Percentiles rank a stretch among this genome's conserved stretches.
Evolutionary conservation across 1,140 invertebrate species (phyloP).

Genomic region (Brachionus plicatilis): DNA sequence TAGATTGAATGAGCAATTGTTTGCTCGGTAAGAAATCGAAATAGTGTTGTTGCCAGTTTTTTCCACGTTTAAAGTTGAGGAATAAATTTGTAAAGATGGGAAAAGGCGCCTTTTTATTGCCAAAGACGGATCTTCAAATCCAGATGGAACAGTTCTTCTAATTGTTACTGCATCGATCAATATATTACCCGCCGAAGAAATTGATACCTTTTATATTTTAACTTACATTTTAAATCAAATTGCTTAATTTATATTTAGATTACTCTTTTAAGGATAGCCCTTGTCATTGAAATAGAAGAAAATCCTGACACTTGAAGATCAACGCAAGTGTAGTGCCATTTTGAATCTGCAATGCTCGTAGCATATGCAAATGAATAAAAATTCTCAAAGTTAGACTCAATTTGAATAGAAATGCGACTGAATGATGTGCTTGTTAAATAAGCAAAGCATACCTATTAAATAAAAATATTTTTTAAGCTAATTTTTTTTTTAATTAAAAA

Average conservation of each 20-base stretch:
- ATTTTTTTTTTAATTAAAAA: neutral
- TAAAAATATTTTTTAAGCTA: neutral
- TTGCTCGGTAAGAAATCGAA: conserved; percentile 1
- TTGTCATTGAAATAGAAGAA: neutral
- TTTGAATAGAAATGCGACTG: neutral
- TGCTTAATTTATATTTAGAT: neutral
- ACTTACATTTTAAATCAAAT: neutral
- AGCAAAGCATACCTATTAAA: conserved; percentile 24
- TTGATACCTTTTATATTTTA: neutral
- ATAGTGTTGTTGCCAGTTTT: neutral
- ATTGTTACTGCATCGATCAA: conserved; percentile 27
- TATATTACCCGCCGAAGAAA: neutral
- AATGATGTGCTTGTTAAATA: neutral
- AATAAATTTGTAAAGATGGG: conserved; percentile 7
- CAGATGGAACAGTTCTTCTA: neutral
- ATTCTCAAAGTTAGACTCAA: neutral
- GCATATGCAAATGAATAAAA: neutral
- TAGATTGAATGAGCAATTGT: conserved; percentile 11
- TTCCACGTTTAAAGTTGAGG: neutral
- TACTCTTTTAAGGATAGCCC: neutral
- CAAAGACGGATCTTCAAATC: neutral
- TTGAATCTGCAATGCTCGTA: neutral
- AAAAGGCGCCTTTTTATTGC: neutral
- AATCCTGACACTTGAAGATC: neutral
- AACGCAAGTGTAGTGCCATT: conserved; percentile 35